Base-by-base conservation (phyloP, 2,113 vertebrate genomes). In the Centropus unirufus region DNA sequence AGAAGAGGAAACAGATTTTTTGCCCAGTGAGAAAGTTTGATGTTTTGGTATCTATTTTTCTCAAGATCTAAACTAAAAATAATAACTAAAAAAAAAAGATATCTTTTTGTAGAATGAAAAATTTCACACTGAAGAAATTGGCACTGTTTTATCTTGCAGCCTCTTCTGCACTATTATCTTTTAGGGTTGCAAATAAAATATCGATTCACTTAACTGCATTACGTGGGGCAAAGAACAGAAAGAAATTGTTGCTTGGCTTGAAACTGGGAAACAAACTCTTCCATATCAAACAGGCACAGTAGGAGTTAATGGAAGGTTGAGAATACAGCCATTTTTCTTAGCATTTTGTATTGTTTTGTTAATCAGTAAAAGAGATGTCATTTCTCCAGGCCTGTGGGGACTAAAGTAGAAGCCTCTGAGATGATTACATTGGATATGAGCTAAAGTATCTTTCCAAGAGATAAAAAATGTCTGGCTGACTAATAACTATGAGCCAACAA, bases 381-480 rank as follows among this genome's bases (percentile, higher is more conserved):
- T 74, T 95, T 92, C 86, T 81, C 63, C 76, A 47, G 30, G 92
- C 85, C 96, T 85, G 49, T 79, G 61, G 96, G 94, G 92, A 83
- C 80, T 75, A 85, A 59, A n/a, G 89, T 80, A 83, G 91, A 92
- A 96, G 74, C 15, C 69, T 73, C 93, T 95, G 94, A 95, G 96
- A 97, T 97, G 95, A 96, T 91, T 89, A 93, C 81, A 84, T 78
- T 91, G 90, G 93, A 92, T 93, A 93, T 92, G 92, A 97, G 87
- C 29, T 76, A 75, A 94, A 74, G 81, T 75, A 92, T 93, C 94
- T 96, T 97, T 95, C 86, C 49, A 94, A 76, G 95, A 98, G 97
- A 97, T 97, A 95, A 98, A 97, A 93, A 96, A 95, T 69, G 70
- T 96, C 96, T 96, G 97, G 81, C 74, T 90, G 96, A 89, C 91